Evolutionary conservation across 23 tunicate genomes (phyloP).

Genomic region (Ciona savignyi): DNA sequence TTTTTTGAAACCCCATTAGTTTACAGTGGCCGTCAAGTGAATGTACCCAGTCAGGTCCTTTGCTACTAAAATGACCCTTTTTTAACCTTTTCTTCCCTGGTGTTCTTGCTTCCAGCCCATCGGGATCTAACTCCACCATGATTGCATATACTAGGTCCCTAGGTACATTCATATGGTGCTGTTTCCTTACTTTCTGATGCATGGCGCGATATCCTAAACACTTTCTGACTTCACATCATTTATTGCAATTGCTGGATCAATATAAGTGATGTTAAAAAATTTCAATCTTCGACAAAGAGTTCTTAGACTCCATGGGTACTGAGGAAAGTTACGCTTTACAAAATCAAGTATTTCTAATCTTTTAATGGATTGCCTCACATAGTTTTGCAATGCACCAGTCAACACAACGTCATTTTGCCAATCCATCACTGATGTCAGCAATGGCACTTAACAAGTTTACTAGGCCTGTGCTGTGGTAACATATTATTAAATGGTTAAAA

Average conservation of each 20-base stretch:
- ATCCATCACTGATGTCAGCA: too few relatives aligned
- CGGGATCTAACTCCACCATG: conserved; percentile 13
- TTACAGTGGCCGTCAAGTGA: conserved; percentile 37
- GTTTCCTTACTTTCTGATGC: conserved; percentile 19
- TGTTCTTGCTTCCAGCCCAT: conserved; percentile 2
- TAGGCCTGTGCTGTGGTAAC: too few relatives aligned
- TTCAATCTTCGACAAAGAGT: conserved; percentile 13
- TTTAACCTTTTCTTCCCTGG: not conserved
- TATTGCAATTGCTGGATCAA: conserved; percentile 4
- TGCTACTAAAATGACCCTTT: conserved; percentile 22
- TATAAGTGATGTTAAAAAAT: conserved; percentile 6
- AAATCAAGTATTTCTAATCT: conserved; percentile 9
- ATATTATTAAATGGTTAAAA: too few relatives aligned
- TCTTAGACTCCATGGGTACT: conserved; percentile 4
- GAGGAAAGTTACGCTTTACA: conserved; percentile 8
- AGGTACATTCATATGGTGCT: conserved; percentile 17
- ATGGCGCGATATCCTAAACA: too few relatives aligned
- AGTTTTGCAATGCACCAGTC: not conserved
- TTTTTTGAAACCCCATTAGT: conserved; percentile 23
- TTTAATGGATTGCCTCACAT: conserved; percentile 9
- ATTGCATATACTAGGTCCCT: conserved; percentile 16
- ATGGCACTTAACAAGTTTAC: too few relatives aligned
- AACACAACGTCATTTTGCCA: not conserved
- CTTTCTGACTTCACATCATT: too few relatives aligned
- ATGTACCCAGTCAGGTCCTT: conserved; percentile 29